Evolutionary conservation across 2,113 vertebrate species (phyloP), one percentile per base, ranked within the genome.

Genomic region (Xiphias gladius): DNA sequence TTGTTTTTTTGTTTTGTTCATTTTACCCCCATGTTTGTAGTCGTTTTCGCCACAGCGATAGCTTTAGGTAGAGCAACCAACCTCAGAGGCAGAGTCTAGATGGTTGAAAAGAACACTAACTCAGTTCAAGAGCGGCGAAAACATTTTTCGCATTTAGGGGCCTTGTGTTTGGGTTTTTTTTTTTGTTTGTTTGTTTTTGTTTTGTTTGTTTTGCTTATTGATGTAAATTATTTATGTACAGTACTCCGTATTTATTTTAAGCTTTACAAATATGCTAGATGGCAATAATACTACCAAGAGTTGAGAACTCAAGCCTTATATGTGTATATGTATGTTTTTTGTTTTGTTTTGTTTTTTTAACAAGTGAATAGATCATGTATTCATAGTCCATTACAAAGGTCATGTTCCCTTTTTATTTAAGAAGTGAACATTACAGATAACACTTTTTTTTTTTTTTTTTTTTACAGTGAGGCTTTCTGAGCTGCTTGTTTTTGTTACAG

Each of bases 241-340:
- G 93, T 93, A 91, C 93, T 94, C 91, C 92, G 92, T 96, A 94
- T 94, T 95, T 95, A 95, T 95, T 96, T 96, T 94, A 92, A 95
- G 93, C 91, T 95, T 93, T 94, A 95, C 92, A 94, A 92, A 93
- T 91, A 93, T 93, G 88, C 89, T 94, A 95, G 93, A 94, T 95
- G 94, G 95, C 95, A 96, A 96, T 96, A 96, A 96, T 95, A 94
- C 89, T 94, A 94, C 94, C 93, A 88, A 92, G 94, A 93, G 94
- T 95, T 95, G 72, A 93, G 93, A 92, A 95, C 95, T 95, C 94
- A 86, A 94, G 95, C 95, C 95, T 96, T 96, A 95, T 92, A 87
- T 93, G 91, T 94, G 91, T 94, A 89, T 93, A 82, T 93, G 91
- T 95, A 87, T 93, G 90, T 94, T 91, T 89, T 70, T 35, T 57